Evolutionary conservation across 1,140 invertebrate species (phyloP).

Genomic region (Anoplophora glabripennis): DNA sequence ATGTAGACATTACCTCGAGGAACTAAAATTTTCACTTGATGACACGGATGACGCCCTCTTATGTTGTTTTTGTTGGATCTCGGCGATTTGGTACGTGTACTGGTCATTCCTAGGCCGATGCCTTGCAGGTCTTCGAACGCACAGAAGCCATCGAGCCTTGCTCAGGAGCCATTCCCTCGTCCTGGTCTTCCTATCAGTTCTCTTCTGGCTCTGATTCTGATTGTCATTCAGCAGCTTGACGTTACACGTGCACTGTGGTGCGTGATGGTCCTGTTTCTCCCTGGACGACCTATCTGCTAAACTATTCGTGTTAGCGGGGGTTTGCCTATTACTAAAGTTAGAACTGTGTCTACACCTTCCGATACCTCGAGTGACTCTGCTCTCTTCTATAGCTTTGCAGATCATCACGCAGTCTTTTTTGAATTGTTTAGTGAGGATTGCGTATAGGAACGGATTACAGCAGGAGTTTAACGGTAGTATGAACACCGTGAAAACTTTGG

Average conservation of each 20-base stretch:
- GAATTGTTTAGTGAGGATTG: constrained; percentile 95
- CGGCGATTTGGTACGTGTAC: constrained; percentile 77
- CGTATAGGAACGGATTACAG: constrained; percentile 95
- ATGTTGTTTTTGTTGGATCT: constrained; percentile 72
- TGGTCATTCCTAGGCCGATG: constrained; percentile 58
- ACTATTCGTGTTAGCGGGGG: constrained; percentile 84
- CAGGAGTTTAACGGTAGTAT: constrained; percentile 92
- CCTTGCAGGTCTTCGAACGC: constrained; percentile 39
- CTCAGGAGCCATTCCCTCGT: constrained; percentile 52
- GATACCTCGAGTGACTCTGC: constrained; percentile 81
- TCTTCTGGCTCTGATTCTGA: constrained; percentile 33
- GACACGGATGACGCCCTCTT: constrained; percentile 78
- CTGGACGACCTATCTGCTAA: constrained; percentile 71
- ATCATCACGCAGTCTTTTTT: constrained; percentile 96
- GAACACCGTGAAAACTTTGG: constrained; percentile 96
- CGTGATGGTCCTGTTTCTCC: constrained; percentile 59
- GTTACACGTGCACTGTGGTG: constrained; percentile 68
- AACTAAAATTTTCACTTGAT: constrained; percentile 86
- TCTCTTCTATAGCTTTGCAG: constrained; percentile 92
- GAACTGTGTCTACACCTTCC: constrained; percentile 81
- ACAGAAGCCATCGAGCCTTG: constrained; percentile 51
- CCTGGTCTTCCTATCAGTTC: constrained; percentile 43
- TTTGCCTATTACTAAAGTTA: constrained; percentile 86
- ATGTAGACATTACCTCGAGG: constrained; percentile 56
- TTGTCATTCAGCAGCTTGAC: constrained; percentile 55